These are phyloP conservation scores for Larimichthys polyactis DNA, from an alignment of 2,113 vertebrate genomes.

Conservation along the genomic window DNA sequence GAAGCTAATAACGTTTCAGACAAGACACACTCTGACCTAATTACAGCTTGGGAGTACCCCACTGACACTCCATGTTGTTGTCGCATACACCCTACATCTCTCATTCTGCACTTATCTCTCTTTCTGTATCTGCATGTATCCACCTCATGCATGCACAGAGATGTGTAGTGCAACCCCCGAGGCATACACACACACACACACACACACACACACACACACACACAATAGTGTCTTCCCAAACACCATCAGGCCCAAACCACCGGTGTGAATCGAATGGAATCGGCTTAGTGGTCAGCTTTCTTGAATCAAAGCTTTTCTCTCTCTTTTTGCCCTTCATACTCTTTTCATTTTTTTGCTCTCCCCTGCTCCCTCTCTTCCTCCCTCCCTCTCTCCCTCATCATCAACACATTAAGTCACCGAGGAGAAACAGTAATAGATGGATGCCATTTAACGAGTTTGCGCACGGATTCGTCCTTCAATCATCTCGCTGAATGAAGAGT, in stretches of 20 bases:
- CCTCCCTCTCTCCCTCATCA: conserved; percentile 62
- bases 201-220: conserved; percentile 22
- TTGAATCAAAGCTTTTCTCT: conserved; percentile 51
- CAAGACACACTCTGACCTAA: conserved; percentile 65
- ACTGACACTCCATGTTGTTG: conserved; percentile 36
- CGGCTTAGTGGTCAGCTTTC: conserved; percentile 64
- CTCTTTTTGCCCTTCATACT: conserved; percentile 34
- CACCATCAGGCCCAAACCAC: conserved; percentile 54
- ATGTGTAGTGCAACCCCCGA: neutral
- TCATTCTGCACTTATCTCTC: conserved; percentile 7
- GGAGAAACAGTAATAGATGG: conserved; percentile 79
- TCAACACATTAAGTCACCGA: conserved; percentile 77
- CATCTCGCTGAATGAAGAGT: conserved; percentile 54
- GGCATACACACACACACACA: conserved; percentile 18
- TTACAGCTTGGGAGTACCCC: conserved; percentile 56
- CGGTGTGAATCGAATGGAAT: conserved; percentile 67
- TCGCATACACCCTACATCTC: conserved; percentile 3
- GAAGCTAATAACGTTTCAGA: conserved; percentile 65
- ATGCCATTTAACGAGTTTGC: conserved; percentile 76
- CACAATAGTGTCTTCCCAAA: conserved; percentile 32
- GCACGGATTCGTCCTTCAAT: conserved; percentile 70
- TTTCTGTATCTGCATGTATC: conserved; percentile 16
- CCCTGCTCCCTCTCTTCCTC: neutral
- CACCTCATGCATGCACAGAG: conserved; percentile 15
- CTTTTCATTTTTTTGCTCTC: conserved; percentile 8